phyloP scores from a whole-genome alignment of 1,140 invertebrate genomes.

The Drosophila ambigua region DNA sequence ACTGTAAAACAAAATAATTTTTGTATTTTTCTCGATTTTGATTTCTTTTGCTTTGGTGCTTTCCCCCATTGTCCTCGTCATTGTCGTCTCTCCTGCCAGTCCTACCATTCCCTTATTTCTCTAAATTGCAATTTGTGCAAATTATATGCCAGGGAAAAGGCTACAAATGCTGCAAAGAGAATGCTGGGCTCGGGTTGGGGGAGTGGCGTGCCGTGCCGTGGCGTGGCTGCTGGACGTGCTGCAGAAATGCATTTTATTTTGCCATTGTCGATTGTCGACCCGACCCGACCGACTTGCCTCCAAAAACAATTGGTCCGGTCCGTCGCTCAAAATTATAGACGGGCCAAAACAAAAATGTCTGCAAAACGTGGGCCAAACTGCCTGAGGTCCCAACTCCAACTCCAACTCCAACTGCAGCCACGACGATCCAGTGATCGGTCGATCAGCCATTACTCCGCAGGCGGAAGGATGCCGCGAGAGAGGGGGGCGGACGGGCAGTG shows the following conservation, averaged over 20 bases:
- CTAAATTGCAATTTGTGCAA: constrained; percentile 80
- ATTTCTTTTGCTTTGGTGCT: constrained; percentile 33
- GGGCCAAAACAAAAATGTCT: constrained; percentile 63
- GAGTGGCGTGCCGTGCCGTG: no score
- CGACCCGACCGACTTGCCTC: constrained; percentile 4
- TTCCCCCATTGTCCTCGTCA: constrained; percentile 15
- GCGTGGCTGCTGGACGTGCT: constrained; percentile 50
- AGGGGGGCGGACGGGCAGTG: background rate
- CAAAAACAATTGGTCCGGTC: constrained; percentile 51
- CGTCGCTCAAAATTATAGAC: constrained; percentile 47
- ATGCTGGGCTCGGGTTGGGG: constrained; percentile 12
- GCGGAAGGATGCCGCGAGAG: no score
- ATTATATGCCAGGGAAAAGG: constrained; percentile 77
- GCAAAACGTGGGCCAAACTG: constrained; percentile 75
- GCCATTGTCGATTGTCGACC: constrained; percentile 8
- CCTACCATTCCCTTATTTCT: constrained; percentile 70
- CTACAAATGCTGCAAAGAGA: constrained; percentile 57
- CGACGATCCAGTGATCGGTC: constrained; percentile 11
- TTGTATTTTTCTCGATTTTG: constrained; percentile 25
- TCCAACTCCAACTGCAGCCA: no score
- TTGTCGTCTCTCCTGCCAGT: constrained; percentile 21
- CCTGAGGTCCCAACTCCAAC: constrained; percentile 28
- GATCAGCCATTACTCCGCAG: constrained; percentile 34
- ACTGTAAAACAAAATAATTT: constrained; percentile 34
- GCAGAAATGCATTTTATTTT: constrained; percentile 76